Conservation (phyloP, 2,113 vertebrate species). For the Cranoglanis bouderius region DNA sequence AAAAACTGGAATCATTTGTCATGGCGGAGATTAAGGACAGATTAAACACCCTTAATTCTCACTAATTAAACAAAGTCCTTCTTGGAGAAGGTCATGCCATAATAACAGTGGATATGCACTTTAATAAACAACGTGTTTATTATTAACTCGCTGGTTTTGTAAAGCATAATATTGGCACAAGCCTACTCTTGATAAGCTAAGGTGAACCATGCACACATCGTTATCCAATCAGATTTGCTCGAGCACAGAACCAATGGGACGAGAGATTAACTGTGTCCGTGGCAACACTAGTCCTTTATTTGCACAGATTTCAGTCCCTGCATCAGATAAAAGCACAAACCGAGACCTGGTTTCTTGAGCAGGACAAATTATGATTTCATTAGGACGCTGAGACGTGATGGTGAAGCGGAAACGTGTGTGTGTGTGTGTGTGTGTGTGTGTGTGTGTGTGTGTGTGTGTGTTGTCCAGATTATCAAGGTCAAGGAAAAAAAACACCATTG, state of each 20-base stretch:
- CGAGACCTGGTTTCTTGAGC: background rate
- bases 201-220: background rate
- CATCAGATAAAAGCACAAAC: background rate
- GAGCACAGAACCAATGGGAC: background rate
- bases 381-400: background rate
- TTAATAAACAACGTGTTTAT: background rate
- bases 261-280: background rate
- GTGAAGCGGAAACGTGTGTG: background rate
- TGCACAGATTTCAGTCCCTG: background rate
- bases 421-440: background rate
- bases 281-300: background rate
- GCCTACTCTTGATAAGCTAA: slow-evolving; percentile 1
- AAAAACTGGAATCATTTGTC: background rate
- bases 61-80: background rate
- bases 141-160: background rate
- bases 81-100: too few species aligned
- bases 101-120: background rate
- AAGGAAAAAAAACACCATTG: background rate
- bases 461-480: background rate
- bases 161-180: background rate
- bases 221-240: background rate
- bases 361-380: background rate
- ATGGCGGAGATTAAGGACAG: background rate
- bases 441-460: background rate
- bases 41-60: background rate